phyloP scores from a whole-genome alignment of 2,113 vertebrate genomes.

The Toxostoma redivivum region DNA sequence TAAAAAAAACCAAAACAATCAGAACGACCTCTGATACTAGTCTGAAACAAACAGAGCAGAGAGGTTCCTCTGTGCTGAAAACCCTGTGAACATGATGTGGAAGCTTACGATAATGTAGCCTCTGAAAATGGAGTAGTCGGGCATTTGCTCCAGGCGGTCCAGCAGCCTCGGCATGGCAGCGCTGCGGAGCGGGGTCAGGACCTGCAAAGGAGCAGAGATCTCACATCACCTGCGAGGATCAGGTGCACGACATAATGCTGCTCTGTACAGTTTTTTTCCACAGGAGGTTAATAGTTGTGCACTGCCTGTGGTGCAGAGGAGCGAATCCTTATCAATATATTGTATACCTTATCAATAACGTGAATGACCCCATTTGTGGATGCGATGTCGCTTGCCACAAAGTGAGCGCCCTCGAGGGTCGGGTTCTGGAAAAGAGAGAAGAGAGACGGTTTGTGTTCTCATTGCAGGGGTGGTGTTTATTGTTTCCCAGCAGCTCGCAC shows the following conservation, averaged over 20 bases:
- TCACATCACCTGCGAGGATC: neutral
- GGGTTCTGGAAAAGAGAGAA: constrained; percentile 68
- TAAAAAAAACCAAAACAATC: neutral
- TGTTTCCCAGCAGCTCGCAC: neutral
- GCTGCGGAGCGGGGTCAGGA: constrained; percentile 78
- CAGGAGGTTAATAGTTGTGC: neutral
- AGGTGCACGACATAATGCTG: neutral
- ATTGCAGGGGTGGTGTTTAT: fast-evolving
- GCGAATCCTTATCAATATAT: neutral
- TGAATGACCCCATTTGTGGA: constrained; percentile 91
- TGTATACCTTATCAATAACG: constrained; percentile 82
- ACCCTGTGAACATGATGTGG: neutral
- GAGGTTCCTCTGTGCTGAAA: neutral
- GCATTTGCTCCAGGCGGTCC: constrained; percentile 76
- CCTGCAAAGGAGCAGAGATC: constrained; percentile 66
- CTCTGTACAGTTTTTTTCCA: neutral
- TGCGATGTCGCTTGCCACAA: constrained; percentile 72
- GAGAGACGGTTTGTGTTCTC: neutral
- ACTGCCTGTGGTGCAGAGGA: neutral
- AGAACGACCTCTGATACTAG: neutral
- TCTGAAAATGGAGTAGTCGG: constrained; percentile 85
- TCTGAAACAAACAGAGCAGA: neutral
- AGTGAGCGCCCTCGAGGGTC: constrained; percentile 74
- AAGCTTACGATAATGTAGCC: constrained; percentile 80
- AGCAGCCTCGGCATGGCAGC: constrained; percentile 76